Evolutionary conservation across 2,797 vertebrate genomes (phyloP).

Genomic region (Poeciliopsis presidionis): DNA sequence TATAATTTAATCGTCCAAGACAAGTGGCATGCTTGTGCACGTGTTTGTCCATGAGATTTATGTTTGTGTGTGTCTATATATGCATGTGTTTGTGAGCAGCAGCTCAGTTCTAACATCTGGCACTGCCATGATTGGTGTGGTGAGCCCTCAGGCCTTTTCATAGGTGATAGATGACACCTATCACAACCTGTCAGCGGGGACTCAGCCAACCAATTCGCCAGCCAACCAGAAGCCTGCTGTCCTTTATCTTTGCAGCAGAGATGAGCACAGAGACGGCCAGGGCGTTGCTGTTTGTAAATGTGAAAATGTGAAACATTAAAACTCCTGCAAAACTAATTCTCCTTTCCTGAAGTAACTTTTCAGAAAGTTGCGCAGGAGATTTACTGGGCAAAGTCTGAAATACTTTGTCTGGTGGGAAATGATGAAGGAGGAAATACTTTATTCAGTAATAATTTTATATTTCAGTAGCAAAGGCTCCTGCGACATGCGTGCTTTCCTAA

Average conservation of each 20-base stretch:
- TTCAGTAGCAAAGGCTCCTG: neutral
- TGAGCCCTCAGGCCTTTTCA: conserved; percentile 74
- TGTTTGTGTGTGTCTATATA: conserved; percentile 23
- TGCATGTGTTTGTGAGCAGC: conserved; percentile 25
- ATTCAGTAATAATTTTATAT: neutral
- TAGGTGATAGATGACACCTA: conserved; percentile 78
- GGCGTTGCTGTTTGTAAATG: conserved; percentile 54
- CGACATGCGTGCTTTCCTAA: conserved; percentile 16
- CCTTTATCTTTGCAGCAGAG: conserved; percentile 53
- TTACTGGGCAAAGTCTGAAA: conserved; percentile 8
- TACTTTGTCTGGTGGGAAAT: neutral
- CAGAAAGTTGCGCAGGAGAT: conserved; percentile 1
- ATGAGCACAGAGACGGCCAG: conserved; percentile 37
- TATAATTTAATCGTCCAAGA: conserved; percentile 45
- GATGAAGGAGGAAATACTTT: conserved; percentile 1
- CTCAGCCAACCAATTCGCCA: conserved; percentile 56
- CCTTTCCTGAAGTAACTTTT: conserved; percentile 10
- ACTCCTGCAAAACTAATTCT: neutral
- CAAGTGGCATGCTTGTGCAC: conserved; percentile 44
- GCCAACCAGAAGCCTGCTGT: conserved; percentile 63
- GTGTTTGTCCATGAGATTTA: conserved; percentile 55
- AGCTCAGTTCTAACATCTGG: conserved; percentile 77
- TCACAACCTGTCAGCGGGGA: conserved; percentile 76
- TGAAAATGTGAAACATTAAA: conserved; percentile 44
- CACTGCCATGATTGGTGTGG: conserved; percentile 72